Conservation (phyloP, 2,113 vertebrate species). For the Austrofundulus limnaeus region DNA sequence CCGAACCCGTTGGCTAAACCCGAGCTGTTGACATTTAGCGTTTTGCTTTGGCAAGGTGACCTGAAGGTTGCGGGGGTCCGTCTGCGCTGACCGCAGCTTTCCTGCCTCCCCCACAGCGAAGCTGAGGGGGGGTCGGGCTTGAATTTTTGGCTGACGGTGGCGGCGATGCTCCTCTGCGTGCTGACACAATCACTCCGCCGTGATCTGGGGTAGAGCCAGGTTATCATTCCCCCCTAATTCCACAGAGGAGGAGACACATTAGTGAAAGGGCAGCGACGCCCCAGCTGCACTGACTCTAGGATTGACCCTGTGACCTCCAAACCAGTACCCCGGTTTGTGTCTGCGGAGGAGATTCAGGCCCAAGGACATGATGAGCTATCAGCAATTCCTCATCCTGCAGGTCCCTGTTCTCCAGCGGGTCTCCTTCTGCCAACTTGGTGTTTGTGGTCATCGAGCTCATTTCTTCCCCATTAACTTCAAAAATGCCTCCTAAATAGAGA, state of each 20-base stretch:
- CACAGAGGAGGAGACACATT: constrained; percentile 68
- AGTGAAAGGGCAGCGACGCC: constrained; percentile 62
- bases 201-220: constrained; percentile 66
- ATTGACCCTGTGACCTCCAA: constrained; percentile 56
- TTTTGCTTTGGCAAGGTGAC: constrained; percentile 74
- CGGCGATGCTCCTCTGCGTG: constrained; percentile 30
- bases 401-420: constrained; percentile 37
- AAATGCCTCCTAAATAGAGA: constrained; percentile 74
- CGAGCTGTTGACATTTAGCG: constrained; percentile 69
- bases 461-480: constrained; percentile 72
- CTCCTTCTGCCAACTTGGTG: constrained; percentile 66
- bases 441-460: constrained; percentile 59
- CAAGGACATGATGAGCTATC: constrained; percentile 70
- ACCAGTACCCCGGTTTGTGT: constrained; percentile 15
- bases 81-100: constrained; percentile 13
- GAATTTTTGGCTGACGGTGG: constrained; percentile 52
- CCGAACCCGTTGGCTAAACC: constrained; percentile 40
- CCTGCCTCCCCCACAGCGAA: constrained; percentile 21
- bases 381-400: constrained; percentile 56
- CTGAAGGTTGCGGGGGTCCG: constrained; percentile 67
- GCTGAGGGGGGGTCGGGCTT: constrained; percentile 61
- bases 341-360: constrained; percentile 33
- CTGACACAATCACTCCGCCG: constrained; percentile 39
- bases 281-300: constrained; percentile 68
- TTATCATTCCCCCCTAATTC: constrained; percentile 59